phyloP scores from a whole-genome alignment of 1,140 invertebrate genomes.

The Lutraria rhynchaena region DNA sequence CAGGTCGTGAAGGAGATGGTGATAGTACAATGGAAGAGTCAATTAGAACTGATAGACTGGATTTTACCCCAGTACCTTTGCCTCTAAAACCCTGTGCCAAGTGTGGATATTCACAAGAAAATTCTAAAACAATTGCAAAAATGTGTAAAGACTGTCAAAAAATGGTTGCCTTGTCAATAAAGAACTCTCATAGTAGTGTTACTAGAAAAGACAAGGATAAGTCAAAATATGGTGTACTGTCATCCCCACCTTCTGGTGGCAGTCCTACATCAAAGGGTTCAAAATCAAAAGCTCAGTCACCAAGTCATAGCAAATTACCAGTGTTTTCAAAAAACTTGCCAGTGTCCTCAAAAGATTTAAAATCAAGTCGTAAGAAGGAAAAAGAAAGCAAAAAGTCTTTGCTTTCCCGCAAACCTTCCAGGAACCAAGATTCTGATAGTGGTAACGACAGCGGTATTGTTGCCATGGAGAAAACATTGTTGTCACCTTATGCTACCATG shows the following conservation, averaged over 20 bases:
- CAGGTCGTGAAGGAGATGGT: slow-evolving; percentile 29
- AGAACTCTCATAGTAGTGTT: slow-evolving; percentile 56
- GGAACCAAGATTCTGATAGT: slow-evolving; percentile 74
- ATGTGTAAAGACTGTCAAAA: slow-evolving; percentile 62
- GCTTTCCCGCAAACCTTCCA: slow-evolving; percentile 58
- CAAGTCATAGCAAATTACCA: slow-evolving; percentile 69
- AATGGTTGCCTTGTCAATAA: slow-evolving; percentile 56
- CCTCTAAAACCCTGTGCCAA: slow-evolving; percentile 64
- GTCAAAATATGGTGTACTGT: slow-evolving; percentile 49
- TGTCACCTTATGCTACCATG: slow-evolving; percentile 80
- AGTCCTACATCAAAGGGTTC: slow-evolving; percentile 37
- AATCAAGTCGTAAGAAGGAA: slow-evolving; percentile 69
- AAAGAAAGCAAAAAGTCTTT: slow-evolving; percentile 70
- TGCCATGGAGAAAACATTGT: slow-evolving; percentile 73
- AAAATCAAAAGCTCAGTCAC: slow-evolving; percentile 63
- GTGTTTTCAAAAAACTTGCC: slow-evolving; percentile 68
- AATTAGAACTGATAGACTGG: background rate
- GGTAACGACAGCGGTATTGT: slow-evolving; percentile 80
- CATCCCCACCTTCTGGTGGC: slow-evolving; percentile 21
- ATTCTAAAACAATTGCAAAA: slow-evolving; percentile 61
- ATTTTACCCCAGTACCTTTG: slow-evolving; percentile 60
- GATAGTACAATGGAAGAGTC: slow-evolving; percentile 34
- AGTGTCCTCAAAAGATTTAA: slow-evolving; percentile 63
- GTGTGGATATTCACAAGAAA: slow-evolving; percentile 61
- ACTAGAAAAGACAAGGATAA: slow-evolving; percentile 60